Base-by-base conservation (phyloP, 2,888 invertebrate species). In the Acrobasis consociella region DNA sequence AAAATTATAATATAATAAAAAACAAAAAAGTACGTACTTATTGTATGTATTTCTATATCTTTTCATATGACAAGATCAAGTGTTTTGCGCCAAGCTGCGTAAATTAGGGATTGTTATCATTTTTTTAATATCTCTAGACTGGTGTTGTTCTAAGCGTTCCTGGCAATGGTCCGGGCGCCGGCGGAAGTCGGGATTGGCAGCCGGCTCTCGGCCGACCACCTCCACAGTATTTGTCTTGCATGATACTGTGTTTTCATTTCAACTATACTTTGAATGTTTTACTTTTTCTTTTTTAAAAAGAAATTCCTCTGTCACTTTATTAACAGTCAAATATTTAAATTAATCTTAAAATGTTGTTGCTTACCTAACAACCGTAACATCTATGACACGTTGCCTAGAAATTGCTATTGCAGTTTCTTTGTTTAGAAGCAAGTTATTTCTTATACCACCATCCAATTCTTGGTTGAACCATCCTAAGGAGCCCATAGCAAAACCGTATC, bases 131-230 rank as follows among this genome's bases (percentile, higher is more conserved):
- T 49, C 55, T 64, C 64, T 68, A 71, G 73, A 46, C 55, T 64
- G 71, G 73, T 55, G 16, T 38, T 81, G n/a, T n/a, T n/a, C 73
- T 84, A 82, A 87, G 81, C 83, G 86, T 83, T 83, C 81, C 82
- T 87, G 83, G 85, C 82, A 84, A 82, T 85, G 83, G 78, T 78
- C 76, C 77, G 83, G 86, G 80, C 89, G 90, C 90, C 91, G 91
- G 86, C 90, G 91, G 91, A 91, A 86, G 86, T 79, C 67, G 69
- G 71, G 78, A 84, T 83, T 78, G 82, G 77, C 80, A 75, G 79
- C 56, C 46, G 42, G 42, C 56, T 13, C 74, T 81, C 78, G 83
- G 81, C 79, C 84, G 85, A 80, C 85, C 82, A 85, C 84, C 87
- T 85, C 77, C 65, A 65, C 60, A 69, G 75, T 75, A 86, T 70